These are phyloP conservation scores for Blennius ocellaris DNA, from an alignment of 2,113 vertebrate species.

Conservation along the genomic window DNA sequence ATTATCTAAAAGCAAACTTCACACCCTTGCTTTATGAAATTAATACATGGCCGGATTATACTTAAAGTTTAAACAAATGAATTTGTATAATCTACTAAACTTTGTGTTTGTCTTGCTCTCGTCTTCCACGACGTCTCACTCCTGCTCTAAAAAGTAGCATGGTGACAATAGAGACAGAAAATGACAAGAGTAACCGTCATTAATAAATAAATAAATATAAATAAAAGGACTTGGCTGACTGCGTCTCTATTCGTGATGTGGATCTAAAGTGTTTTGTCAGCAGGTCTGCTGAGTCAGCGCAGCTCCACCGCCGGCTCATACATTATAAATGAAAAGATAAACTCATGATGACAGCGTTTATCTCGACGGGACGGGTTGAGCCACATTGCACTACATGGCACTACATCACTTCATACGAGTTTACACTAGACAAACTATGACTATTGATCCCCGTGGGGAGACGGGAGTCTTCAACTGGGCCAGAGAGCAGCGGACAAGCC, in stretches of 20 bases:
- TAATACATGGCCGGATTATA: no score
- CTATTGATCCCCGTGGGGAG: conserved; percentile 9
- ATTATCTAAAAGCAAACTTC: no score
- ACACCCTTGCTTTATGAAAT: no score
- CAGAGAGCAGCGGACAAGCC: not conserved
- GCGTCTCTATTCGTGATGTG: not conserved
- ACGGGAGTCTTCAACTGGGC: not conserved
- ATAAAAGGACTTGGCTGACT: not conserved
- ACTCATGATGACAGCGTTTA: conserved; percentile 15
- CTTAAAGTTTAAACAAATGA: no score
- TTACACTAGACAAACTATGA: not conserved
- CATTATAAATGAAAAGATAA: conserved; percentile 51
- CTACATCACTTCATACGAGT: not conserved
- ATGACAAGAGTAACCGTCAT: no score
- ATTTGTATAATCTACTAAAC: no score
- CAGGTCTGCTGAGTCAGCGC: conserved; percentile 40
- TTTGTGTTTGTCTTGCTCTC: no score
- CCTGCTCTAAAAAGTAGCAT: no score
- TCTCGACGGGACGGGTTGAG: not conserved
- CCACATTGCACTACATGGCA: not conserved
- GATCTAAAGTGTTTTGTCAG: conserved; percentile 21
- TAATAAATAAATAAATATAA: no score
- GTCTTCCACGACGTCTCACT: no score
- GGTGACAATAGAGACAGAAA: no score
- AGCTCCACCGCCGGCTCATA: not conserved